A percentile compares a stretch with the other conserved stretches of the same genome.
These are phyloP conservation scores for Iphiclides podalirius DNA, from an alignment of 2,888 invertebrate genomes.

Conservation along the genomic window DNA sequence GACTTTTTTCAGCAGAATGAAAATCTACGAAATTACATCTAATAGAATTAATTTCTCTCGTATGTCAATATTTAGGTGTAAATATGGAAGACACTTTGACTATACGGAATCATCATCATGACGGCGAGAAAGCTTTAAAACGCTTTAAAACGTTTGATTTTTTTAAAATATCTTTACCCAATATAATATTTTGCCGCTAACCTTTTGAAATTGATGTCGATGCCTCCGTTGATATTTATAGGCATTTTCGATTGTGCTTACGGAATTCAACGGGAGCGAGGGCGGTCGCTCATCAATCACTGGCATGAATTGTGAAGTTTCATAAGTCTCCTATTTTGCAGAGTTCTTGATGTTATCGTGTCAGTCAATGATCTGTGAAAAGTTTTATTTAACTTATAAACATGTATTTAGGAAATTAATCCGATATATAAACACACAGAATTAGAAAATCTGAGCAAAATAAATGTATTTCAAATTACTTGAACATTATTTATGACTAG, in stretches of 20 bases:
- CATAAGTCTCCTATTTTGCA: constrained; percentile 47
- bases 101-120: too few species aligned
- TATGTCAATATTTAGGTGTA: too few species aligned
- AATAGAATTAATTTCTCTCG: too few species aligned
- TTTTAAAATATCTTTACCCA: too few species aligned
- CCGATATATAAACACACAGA: too few species aligned
- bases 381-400: constrained; percentile 32
- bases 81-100: too few species aligned
- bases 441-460: too few species aligned
- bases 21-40: too few species aligned
- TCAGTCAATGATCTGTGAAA: constrained; percentile 38
- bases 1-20: too few species aligned
- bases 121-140: background rate
- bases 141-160: background rate
- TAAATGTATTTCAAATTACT: too few species aligned
- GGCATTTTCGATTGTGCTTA: constrained; percentile 34
- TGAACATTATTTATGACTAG: too few species aligned
- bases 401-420: too few species aligned
- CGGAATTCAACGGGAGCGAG: constrained; percentile 46
- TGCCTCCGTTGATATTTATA: constrained; percentile 22
- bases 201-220: constrained; percentile 17
- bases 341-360: constrained; percentile 49
- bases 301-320: constrained; percentile 63
- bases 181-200: constrained; percentile 3
- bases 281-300: constrained; percentile 63